These are phyloP conservation scores for Hypsibius dujardini DNA, from an alignment of 1,140 invertebrate species.

Conservation along the genomic window DNA sequence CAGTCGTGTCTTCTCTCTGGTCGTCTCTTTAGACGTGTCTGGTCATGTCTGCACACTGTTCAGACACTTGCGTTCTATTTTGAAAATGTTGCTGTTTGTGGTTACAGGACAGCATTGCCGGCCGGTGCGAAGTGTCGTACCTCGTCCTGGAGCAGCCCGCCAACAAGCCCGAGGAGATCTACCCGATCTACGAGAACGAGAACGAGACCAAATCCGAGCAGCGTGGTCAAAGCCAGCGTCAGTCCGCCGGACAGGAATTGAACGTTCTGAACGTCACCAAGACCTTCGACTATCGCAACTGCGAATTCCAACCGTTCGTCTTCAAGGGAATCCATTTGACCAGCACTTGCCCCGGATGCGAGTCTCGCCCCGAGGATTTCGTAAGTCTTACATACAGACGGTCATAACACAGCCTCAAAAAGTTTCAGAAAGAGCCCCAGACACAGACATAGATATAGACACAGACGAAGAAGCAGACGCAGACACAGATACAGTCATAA, in stretches of 20 bases:
- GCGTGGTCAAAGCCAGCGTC: not conserved
- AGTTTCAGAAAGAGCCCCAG: too few species aligned
- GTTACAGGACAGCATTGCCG: slow-evolving; percentile 1
- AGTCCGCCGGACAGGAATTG: not conserved
- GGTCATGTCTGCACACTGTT: not conserved
- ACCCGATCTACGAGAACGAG: not conserved
- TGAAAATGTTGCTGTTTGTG: not conserved
- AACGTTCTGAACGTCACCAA: slow-evolving; percentile 24
- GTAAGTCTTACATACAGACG: not conserved
- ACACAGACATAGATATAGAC: too few species aligned
- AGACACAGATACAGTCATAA: too few species aligned
- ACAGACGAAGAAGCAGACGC: too few species aligned
- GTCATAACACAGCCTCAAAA: too few species aligned
- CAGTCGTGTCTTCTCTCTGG: not conserved
- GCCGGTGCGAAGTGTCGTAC: slow-evolving; percentile 16
- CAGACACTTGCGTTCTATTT: too few species aligned
- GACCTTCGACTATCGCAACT: slow-evolving; percentile 23
- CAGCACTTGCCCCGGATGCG: not conserved
- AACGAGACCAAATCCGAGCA: not conserved
- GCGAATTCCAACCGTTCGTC: slow-evolving; percentile 22
- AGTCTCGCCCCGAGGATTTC: not conserved
- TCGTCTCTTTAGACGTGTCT: not conserved
- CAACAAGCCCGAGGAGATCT: not conserved
- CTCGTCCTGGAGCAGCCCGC: not conserved
- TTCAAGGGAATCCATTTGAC: slow-evolving; percentile 16